Evolutionary conservation across 1,140 invertebrate species (phyloP), one percentile per base, ranked within the genome.

Genomic region (Hyles vespertilio): DNA sequence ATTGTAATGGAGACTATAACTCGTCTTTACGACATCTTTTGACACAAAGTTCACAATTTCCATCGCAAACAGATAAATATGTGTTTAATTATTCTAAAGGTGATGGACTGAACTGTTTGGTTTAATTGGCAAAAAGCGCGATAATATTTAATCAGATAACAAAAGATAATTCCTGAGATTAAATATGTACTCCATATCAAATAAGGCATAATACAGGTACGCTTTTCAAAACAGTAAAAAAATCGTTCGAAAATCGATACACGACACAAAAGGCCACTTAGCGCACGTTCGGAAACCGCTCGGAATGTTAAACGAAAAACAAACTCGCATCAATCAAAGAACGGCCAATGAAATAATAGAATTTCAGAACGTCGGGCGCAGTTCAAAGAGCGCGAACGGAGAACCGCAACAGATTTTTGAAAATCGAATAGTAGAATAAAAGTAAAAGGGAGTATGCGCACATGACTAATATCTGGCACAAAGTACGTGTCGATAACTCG

Each of bases 341-440:
- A 83, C 72, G 70, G 50, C 76, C 72, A 79, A 83, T 74, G 76
- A 79, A 82, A 85, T 87, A 85, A 87, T 87, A 78, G 77, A 84
- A 81, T 87, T 76, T 64, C 61, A 72, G 74, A 84, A 82, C 72
- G 74, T 74, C 73, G 81, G 81, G 76, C 65, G 77, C 73, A 74
- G 81, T 71, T 80, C 81, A 86, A 87, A 87, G 78, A 64, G 76
- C 73, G 74, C 62, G 63, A 72, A 77, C 72, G 74, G 75, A 74
- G 74, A 77, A 80, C 76, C 82, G 72, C 75, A 78, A 86, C 75
- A 81, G 73, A 85, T 75, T 75, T 66, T 47, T 51, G 58, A 70
- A 65, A 65, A 62, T 61, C 59, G 59, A 71, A 60, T 55, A 32
- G 51, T n/a, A 32, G 64, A 71, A 74, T 74, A 70, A 59, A 63